Base-by-base conservation (phyloP, 2,888 invertebrate species). In the Cephus rjabovi region DNA sequence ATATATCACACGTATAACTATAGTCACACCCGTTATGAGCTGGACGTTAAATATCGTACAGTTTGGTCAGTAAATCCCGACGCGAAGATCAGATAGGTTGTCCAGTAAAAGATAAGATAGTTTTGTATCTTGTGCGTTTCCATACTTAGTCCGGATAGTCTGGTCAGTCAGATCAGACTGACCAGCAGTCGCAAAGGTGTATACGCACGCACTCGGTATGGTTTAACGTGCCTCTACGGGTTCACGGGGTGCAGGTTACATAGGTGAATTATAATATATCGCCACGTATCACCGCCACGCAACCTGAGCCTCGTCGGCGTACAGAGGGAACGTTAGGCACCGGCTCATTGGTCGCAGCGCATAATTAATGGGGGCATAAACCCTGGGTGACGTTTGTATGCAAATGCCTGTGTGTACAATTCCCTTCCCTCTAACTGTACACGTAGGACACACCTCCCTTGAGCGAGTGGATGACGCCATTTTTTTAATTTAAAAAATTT, bases 301-400 rank as follows among this genome's bases (percentile, higher is more conserved):
- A 37, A 31, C 73, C 74, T 30, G 71, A 69, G 71, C 68, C n/a
- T 56, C 35, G 34, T 23, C 71, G 31, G 75, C 78, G 73, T 77
- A 75, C 78, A 78, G 82, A 80, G 80, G 79, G 79, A 79, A 81
- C 80, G 81, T 81, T 82, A 82, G 82, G 82, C 82, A 81, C 81
- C 82, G 87, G 87, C 87, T 87, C 87, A 87, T 87, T 87, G 87
- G 87, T 84, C 86, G 84, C 83, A 83, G 79, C 83, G 85, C 85
- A 87, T 87, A 87, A 87, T 87, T 87, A 87, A 87, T 87, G 87
- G 86, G 86, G 81, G 85, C 85, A 85, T 87, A 87, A 87, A 87
- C 87, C 84, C 86, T 83, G 85, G 82, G 81, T 87, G 87, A 87
- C 86, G 87, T 86, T 87, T 87, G 85, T 85, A 87, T 86, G 86